Conservation (phyloP, 2,113 vertebrate species). For the Nesoenas mayeri region DNA sequence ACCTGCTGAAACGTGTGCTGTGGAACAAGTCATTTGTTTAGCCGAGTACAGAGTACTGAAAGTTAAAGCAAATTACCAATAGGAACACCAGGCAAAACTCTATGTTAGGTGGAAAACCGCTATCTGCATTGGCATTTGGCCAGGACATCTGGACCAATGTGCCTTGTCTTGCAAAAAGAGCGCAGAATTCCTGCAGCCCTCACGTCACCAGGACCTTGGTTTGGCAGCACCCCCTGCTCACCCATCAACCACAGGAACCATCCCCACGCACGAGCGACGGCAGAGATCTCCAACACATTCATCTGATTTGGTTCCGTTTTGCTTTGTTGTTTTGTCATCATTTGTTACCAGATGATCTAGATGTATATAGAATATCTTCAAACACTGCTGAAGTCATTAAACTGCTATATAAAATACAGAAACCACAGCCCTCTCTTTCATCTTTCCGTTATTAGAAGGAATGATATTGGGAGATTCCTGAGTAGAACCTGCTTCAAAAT, state of each 20-base stretch:
- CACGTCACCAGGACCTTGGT: not conserved
- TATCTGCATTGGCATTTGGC: not conserved
- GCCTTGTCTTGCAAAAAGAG: not conserved
- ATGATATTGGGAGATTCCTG: not conserved
- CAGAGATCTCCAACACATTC: not conserved
- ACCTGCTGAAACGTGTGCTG: not conserved
- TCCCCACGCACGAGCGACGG: accelerated
- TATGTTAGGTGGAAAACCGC: not conserved
- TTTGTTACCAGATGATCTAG: not conserved
- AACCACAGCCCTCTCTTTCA: not conserved
- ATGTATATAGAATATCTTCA: not conserved
- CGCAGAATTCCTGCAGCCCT: not conserved
- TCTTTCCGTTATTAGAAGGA: not conserved
- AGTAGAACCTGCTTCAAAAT: not conserved
- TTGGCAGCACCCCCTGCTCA: not conserved
- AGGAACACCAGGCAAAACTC: not conserved
- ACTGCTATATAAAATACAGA: not conserved
- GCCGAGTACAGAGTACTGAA: not conserved
- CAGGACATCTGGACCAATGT: not conserved
- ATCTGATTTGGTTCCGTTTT: not conserved
- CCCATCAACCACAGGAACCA: not conserved
- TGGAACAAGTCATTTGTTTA: not conserved
- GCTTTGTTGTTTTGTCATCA: not conserved
- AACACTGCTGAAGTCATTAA: not conserved
- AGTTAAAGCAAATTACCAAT: not conserved